A percentile compares a stretch with the other conserved stretches of the same genome.
phyloP scores from a whole-genome alignment of 2,888 invertebrate genomes.

The Anthoptus insignis region DNA sequence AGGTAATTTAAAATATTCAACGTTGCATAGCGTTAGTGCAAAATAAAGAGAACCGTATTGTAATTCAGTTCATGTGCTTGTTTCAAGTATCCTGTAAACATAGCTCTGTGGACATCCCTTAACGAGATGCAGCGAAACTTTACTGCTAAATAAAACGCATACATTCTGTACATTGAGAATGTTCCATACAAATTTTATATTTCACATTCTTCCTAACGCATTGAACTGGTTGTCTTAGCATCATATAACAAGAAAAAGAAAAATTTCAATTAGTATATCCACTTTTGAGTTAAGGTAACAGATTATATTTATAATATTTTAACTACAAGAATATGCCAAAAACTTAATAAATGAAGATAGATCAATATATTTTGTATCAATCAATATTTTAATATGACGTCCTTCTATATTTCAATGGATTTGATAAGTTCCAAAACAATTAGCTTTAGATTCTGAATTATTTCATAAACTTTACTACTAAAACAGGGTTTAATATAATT shows the following conservation, averaged over 20 bases:
- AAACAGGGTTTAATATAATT: conserved; percentile 22
- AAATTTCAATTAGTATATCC: too few relatives aligned
- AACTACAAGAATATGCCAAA: too few relatives aligned
- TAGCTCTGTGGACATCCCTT: conserved; percentile 8
- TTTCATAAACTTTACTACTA: conserved; percentile 18
- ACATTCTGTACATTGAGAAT: neutral
- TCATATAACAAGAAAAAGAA: too few relatives aligned
- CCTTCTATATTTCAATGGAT: too few relatives aligned
- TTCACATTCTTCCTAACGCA: neutral
- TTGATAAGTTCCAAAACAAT: neutral
- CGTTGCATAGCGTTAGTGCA: neutral
- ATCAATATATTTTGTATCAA: too few relatives aligned
- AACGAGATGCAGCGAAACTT: conserved; percentile 10
- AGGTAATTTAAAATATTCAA: neutral
- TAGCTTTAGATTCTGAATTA: neutral
- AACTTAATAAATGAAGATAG: too few relatives aligned
- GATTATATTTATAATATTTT: too few relatives aligned
- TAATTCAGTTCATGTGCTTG: conserved; percentile 6
- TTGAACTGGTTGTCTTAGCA: neutral
- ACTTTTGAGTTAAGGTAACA: too few relatives aligned
- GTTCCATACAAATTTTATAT: neutral
- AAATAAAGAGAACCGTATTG: conserved; percentile 9
- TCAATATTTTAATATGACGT: too few relatives aligned
- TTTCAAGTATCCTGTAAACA: conserved; percentile 26
- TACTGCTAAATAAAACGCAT: neutral